Evolutionary conservation across 2,113 vertebrate species (phyloP), one percentile per base, ranked within the genome.

Genomic region (Bostrychus sinensis): DNA sequence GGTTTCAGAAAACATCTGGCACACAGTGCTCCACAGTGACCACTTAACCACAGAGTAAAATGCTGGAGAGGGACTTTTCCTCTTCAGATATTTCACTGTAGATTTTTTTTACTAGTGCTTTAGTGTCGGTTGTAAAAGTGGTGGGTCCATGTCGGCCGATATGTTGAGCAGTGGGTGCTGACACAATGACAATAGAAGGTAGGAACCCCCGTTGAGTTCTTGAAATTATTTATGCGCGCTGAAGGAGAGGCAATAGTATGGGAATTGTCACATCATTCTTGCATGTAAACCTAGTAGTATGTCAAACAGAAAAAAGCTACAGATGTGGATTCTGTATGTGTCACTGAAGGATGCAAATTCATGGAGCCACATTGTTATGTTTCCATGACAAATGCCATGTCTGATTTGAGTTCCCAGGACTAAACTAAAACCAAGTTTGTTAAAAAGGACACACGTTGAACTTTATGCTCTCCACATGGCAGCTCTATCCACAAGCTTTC

Each of bases 1-100:
- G 59, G 57, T 63, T 78, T 56, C 20, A 63, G 43, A 59, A 75
- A 77, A 86, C 80, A 80, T 84, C 82, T 85, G 82, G 81, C 17
- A 12, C 72, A 79, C 76, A 87, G 66, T 66, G 63, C 56, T 77
- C 65, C 78, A 64, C 51, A 68, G 65, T 58, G 38, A 77, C 51
- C 70, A 77, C 56, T 69, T 72, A 76, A 66, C 71, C 53, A 56
- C 48, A 34, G 57, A 72, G 59, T 46, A 67, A 42, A 75, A 14
- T 56, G 50, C 50, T 16, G 32, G 57, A 6, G 37, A n/a, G 45
- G 57, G 43, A 54, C 25, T 41, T 13, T 63, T 22, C 7, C 56
- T 37, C 39, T 41, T 23, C 22, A 26, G 17, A 75, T 70, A 59
- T 68, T 54, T 48, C 65, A 26, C 56, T 66, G 3, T 19, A 30